Percentiles rank a stretch among this genome's conserved stretches.
phyloP scores from a whole-genome alignment of 2,888 invertebrate species.

The Drosophila prostipennis region DNA sequence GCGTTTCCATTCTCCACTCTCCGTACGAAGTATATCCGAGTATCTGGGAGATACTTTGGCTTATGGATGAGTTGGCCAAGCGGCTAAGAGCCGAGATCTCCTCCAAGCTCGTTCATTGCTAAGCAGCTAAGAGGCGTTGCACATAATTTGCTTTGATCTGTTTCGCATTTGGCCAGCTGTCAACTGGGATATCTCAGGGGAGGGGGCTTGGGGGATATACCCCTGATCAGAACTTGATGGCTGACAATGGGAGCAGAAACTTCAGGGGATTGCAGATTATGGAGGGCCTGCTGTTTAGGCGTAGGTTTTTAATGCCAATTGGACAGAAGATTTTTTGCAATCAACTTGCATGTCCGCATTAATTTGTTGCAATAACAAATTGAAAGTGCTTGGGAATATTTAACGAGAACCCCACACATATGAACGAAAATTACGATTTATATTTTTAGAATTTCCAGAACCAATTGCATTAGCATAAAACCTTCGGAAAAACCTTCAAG shows the following conservation, averaged over 20 bases:
- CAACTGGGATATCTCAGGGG: slow-evolving; percentile 46
- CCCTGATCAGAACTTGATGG: slow-evolving; percentile 5
- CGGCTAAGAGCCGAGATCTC: slow-evolving; percentile 15
- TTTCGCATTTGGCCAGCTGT: slow-evolving; percentile 77
- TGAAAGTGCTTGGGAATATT: slow-evolving; percentile 50
- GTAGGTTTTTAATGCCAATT: slow-evolving; percentile 76
- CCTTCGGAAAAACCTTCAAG: slow-evolving; percentile 26
- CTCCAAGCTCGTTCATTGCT: slow-evolving; percentile 48
- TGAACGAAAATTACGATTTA: slow-evolving; percentile 38
- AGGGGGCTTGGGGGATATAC: not conserved
- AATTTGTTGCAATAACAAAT: slow-evolving; percentile 78
- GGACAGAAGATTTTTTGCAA: slow-evolving; percentile 72
- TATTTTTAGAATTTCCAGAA: slow-evolving; percentile 40
- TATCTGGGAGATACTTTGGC: slow-evolving; percentile 39
- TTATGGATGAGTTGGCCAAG: slow-evolving; percentile 38
- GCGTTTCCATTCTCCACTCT: slow-evolving; percentile 23
- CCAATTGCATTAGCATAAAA: slow-evolving; percentile 46
- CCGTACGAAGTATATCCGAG: slow-evolving; percentile 15
- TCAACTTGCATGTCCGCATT: slow-evolving; percentile 75
- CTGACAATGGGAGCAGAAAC: slow-evolving; percentile 56
- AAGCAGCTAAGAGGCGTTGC: slow-evolving; percentile 79
- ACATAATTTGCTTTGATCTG: slow-evolving; percentile 79
- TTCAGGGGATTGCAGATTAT: slow-evolving; percentile 22
- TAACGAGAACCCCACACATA: slow-evolving; percentile 18
- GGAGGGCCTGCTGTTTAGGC: slow-evolving; percentile 60